Base-by-base conservation (phyloP, 1,140 invertebrate species). In the Mycetomoellerius zeteki region DNA sequence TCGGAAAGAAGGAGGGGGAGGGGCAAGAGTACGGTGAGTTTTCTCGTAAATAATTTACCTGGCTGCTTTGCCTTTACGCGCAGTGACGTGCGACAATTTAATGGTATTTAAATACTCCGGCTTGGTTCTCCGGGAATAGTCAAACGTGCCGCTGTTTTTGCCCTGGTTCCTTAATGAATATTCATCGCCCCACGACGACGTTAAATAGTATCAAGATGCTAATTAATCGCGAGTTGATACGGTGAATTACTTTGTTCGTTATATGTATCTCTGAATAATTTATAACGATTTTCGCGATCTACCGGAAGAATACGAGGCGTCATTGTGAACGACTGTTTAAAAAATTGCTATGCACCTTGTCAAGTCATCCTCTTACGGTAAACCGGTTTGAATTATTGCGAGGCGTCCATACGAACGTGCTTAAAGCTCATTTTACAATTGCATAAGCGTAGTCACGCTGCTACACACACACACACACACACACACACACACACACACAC, bases 161-260 rank as follows among this genome's bases (percentile, higher is more conserved):
- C 69, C 19, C 43, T n/a, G 14, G 80, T 82, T 72, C 19, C 24
- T 30, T 33, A 19, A 75, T 84, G 80, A 84, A 84, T 84, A 84
- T 84, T 84, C 80, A 84, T 60, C 27, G 27, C 16, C 6, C 54
- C 27, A 27, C 67, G 80, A 37, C 56, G 69, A 62, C 80, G 56
- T 56, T 84, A 75, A 84, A 84, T 84, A 84, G 80, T 60, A 62
- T 60, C 80, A 50, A 54, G 82, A 89, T 89, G 86, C 82, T 88
- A 89, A 89, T 89, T 89, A 88, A 84, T 87, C 88, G 75, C 82
- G 82, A 60, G 76, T 89, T 86, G 86, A 87, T 85, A 71, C 65
- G 67, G 67, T 47, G 43, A 72, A 65, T 54, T 77, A 52, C 54
- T 58, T 67, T 72, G 50, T 8, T 24, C 50, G 56, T 56, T 67